Conservation (phyloP, 2,797 vertebrate species). For the Bradypodion pumilum region DNA sequence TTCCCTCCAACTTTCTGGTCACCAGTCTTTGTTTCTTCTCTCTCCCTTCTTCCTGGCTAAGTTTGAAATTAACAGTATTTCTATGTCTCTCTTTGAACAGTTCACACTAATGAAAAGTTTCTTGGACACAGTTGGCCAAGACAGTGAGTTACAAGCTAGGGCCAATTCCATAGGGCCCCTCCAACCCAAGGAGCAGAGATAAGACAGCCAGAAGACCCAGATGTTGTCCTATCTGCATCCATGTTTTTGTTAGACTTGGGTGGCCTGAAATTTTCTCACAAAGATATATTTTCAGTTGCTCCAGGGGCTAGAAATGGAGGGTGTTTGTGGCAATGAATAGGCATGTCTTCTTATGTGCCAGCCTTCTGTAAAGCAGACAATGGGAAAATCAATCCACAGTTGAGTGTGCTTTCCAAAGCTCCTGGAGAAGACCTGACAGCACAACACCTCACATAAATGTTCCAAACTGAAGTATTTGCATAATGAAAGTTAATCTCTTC, state of each 20-base stretch:
- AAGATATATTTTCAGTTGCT: not conserved
- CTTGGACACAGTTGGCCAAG: not conserved
- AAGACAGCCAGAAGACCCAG: too few relatives aligned
- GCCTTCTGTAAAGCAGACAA: not conserved
- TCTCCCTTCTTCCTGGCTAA: not conserved
- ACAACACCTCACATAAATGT: not conserved
- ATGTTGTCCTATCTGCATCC: too few relatives aligned
- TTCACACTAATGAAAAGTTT: not conserved
- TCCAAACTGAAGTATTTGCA: conserved; percentile 4
- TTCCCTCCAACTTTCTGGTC: not conserved
- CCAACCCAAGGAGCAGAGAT: not conserved
- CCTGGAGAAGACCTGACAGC: not conserved
- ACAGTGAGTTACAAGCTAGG: not conserved
- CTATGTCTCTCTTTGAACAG: not conserved
- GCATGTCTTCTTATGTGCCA: not conserved
- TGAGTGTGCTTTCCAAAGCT: not conserved
- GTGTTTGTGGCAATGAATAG: not conserved
- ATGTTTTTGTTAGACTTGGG: too few relatives aligned
- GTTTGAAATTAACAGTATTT: not conserved
- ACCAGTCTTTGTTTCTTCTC: not conserved
- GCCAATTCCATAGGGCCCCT: not conserved
- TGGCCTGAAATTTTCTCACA: not conserved
- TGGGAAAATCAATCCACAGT: not conserved
- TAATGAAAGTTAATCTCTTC: not conserved
- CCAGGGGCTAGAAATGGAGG: not conserved